Evolutionary conservation across 1,140 invertebrate genomes (phyloP).

Genomic region (Micrasema longulum): DNA sequence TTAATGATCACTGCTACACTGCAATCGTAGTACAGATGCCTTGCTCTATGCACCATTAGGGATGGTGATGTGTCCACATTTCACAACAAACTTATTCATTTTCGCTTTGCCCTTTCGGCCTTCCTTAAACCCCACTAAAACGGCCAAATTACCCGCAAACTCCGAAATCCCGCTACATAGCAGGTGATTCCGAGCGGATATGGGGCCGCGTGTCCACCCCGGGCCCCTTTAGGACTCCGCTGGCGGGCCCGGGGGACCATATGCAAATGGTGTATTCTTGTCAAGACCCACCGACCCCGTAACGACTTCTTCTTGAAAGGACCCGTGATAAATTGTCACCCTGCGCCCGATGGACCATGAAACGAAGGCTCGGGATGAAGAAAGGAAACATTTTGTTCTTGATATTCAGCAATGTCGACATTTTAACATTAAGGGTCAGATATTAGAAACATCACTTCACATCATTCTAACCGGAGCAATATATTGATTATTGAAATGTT

Average conservation of each 20-base stretch:
- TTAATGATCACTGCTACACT: no score
- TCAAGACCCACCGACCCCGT: slow-evolving; percentile 34
- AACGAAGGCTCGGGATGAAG: slow-evolving; percentile 18
- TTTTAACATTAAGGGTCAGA: slow-evolving; percentile 13
- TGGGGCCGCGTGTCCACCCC: slow-evolving; percentile 46
- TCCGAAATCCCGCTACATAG: slow-evolving; percentile 56
- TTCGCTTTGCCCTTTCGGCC: no score
- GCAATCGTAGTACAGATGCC: no score
- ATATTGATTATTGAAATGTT: no score
- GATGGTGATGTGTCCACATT: no score
- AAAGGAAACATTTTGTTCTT: no score
- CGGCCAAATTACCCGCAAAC: slow-evolving; percentile 31
- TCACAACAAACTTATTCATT: no score
- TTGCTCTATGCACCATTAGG: no score
- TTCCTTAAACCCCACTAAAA: slow-evolving; percentile 54
- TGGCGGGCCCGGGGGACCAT: slow-evolving; percentile 15
- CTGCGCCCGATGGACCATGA: slow-evolving; percentile 32
- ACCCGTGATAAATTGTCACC: slow-evolving; percentile 52
- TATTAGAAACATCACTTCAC: no score
- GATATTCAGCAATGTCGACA: no score
- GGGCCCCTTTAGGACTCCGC: slow-evolving; percentile 16
- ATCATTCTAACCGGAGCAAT: no score
- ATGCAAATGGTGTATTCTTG: slow-evolving; percentile 54
- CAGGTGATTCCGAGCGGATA: slow-evolving; percentile 54
- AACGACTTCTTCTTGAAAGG: slow-evolving; percentile 49